Base-by-base conservation (phyloP, 2,113 vertebrate genomes). In the Ceyx margarethae region DNA sequence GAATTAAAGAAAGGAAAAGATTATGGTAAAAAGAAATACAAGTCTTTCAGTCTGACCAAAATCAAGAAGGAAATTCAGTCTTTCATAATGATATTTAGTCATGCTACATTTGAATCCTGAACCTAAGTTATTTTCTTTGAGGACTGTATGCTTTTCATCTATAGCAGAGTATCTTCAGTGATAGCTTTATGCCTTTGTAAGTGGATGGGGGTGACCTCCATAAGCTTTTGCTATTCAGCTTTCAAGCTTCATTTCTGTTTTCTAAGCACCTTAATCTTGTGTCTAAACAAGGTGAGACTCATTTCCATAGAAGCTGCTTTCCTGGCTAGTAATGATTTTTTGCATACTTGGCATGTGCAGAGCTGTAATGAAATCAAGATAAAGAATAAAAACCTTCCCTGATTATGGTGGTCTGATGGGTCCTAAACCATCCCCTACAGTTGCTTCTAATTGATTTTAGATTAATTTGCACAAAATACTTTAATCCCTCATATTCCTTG, bases 201-300 rank as follows among this genome's bases (percentile, higher is more conserved):
- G 15, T 22, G 4, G 2, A 22, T 15, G 3, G 28, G 8, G 3
- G 1, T 0, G 0, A 57, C 21, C 31, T 90, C 26, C 8, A 20
- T 29, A 29, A 9, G 15, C 35, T 53, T 10, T 57, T 57, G 18
- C 6, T 65, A 20, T 62, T 80, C 37, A 43, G 14, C 18, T 81
- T 84, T 58, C 48, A 64, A 54, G 14, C 9, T 78, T 66, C 5
- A 1, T 53, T 84, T 84, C 25, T 61, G 5, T 2, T 78, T 58
- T 64, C 66, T 18, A 58, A 74, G 18, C 21, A 29, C 28, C 13
- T 45, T 45, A 72, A 13, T 60, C 33, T 85, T 64, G 7, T 85
- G 13, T 33, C 33, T 91, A 35, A 81, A 16, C 8, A 21, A 35
- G 8, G 23, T 29, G 50, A 77, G 33, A 14, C 3, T 69, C 1